Percentiles rank a stretch among this genome's conserved stretches.
Evolutionary conservation across 1,140 invertebrate species (phyloP).

Genomic region (Aphis gossypii): DNA sequence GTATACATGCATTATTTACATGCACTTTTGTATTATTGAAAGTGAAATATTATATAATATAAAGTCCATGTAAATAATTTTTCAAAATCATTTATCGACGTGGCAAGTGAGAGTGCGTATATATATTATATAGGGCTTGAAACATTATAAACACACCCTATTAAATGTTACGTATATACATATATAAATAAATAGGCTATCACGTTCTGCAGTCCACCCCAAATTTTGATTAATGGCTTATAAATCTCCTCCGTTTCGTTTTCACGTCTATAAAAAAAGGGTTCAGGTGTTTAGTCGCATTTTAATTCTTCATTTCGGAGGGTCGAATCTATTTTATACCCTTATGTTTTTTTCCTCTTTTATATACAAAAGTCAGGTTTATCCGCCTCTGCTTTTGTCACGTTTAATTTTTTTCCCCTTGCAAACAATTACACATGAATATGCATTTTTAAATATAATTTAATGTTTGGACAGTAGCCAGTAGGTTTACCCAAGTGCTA

Average conservation of each 20-base stretch:
- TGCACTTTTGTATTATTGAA: neutral
- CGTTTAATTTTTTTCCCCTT: conserved; percentile 39
- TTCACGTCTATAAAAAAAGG: conserved; percentile 30
- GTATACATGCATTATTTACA: neutral
- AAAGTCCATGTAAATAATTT: conserved; percentile 18
- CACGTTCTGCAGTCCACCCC: conserved; percentile 8
- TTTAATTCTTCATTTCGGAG: conserved; percentile 50
- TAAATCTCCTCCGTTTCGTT: conserved; percentile 34
- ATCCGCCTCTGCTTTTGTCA: conserved; percentile 38
- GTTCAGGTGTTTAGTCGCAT: conserved; percentile 51
- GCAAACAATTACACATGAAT: conserved; percentile 7
- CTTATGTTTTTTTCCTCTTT: conserved; percentile 10
- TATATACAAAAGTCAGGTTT: conserved; percentile 25
- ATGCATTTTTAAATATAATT: conserved; percentile 33
- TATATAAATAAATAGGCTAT: conserved; percentile 37
- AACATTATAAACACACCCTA: conserved; percentile 46
- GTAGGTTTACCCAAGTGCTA: conserved; percentile 38
- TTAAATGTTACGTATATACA: conserved; percentile 21
- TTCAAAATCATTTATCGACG: conserved; percentile 38
- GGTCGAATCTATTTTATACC: conserved; percentile 15
- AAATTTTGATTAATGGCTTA: conserved; percentile 42
- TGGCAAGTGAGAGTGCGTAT: neutral
- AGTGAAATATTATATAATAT: neutral
- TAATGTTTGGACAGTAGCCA: conserved; percentile 38
- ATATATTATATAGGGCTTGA: conserved; percentile 20